Evolutionary conservation across 2,888 invertebrate genomes (phyloP), one percentile per base, ranked within the genome.

Genomic region (Cylloceria caligata): DNA sequence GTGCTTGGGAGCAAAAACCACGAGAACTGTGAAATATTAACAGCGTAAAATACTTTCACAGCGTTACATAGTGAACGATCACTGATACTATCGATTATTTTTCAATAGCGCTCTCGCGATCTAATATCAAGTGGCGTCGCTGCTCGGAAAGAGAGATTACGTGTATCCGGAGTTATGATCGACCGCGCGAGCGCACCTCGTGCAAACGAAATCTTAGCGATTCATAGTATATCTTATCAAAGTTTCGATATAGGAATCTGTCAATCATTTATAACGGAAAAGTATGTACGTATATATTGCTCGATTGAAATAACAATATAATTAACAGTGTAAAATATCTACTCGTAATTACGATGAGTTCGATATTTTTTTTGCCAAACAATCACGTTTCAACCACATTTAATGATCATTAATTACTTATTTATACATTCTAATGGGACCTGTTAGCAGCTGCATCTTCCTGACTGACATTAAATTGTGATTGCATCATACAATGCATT

Each of bases 161-260:
- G 67, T 30, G 47, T 49, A 67, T 67, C 19, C 67, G 67, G 24
- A 9, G 47, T 34, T 67, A 45, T 30, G 30, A 65, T 16, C 16
- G 45, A 16, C 13, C 45, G 24, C n/a, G 16, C 27, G 45, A 42
- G 27, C 21, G 27, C 7, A n/a, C n/a, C n/a, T 49, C 47, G 19
- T 49, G 6, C 13, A 52, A 65, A 7, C 45, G 45, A 65, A 30
- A 47, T 65, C 16, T 30, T 1, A 47, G 16, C 65, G 27, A 47
- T 52, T 52, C 13, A 13, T 45, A 47, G 3, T 7, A 21, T 34
- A 68, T 68, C 49, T 68, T 68, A 68, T 52, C 49, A 36, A 21
- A 36, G 67, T 19, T 24, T 68, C 67, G 49, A 49, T 49, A 52
- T 13, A 45, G 47, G 19, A 47, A 4, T 21, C 67, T 34, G 49